These are phyloP conservation scores for Pocota personata DNA, from an alignment of 2,888 invertebrate species.

Conservation along the genomic window DNA sequence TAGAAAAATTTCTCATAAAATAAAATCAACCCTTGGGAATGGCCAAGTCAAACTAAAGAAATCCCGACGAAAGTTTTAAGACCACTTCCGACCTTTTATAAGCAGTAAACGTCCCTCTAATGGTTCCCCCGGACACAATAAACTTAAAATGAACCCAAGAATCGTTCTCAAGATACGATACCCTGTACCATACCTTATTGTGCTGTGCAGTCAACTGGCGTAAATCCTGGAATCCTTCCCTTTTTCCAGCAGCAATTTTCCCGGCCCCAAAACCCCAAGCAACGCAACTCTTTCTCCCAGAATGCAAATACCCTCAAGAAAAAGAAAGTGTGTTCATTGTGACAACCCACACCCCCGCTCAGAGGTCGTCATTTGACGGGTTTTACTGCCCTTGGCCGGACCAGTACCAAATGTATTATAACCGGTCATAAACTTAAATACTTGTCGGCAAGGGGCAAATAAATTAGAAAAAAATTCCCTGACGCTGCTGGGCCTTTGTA, in stretches of 20 bases:
- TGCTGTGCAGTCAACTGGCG: constrained; percentile 3
- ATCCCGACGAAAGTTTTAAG: constrained; percentile 43
- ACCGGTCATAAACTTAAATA: constrained; percentile 32
- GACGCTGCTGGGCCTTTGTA: not conserved
- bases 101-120: constrained; percentile 45
- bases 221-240: constrained; percentile 23
- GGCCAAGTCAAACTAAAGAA: constrained; percentile 38
- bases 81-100: constrained; percentile 52
- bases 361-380: not conserved
- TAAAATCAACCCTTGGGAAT: constrained; percentile 38
- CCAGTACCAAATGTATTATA: constrained; percentile 16
- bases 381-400: constrained; percentile 21
- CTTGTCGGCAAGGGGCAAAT: constrained; percentile 20
- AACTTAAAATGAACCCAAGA: constrained; percentile 38
- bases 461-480: constrained; percentile 1
- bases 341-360: not conserved
- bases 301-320: constrained; percentile 41
- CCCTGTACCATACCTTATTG: not conserved
- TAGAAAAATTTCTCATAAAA: constrained; percentile 26
- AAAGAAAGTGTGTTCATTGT: constrained; percentile 1
- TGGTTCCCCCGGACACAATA: constrained; percentile 35
- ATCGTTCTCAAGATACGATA: not conserved
- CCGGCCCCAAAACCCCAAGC: not conserved
- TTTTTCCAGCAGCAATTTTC: not conserved
- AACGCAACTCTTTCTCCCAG: constrained; percentile 14